Evolutionary conservation across 2,888 invertebrate genomes (phyloP), one percentile per base, ranked within the genome.

Genomic region (Zaprionus obscuricornis): DNA sequence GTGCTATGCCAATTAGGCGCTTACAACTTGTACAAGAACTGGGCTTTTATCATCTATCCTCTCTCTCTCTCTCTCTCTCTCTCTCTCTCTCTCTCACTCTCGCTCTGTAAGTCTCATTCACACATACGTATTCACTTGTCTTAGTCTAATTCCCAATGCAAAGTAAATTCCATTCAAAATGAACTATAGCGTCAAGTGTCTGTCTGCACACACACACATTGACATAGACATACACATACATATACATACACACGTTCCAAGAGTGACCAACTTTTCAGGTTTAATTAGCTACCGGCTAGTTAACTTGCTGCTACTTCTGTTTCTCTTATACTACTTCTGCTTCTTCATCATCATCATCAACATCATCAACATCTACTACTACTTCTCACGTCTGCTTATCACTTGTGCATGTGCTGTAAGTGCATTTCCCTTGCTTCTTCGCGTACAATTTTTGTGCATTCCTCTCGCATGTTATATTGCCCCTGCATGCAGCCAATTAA

Each of bases 401-500:
- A n/a, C n/a, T n/a, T n/a, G n/a, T n/a, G n/a, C n/a, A n/a, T n/a
- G n/a, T n/a, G n/a, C n/a, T n/a, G n/a, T 29, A 63, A 68, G 39
- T 64, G 58, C 43, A 67, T 66, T 59, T 34, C 58, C 42, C 31
- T 47, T 8, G 36, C 40, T 37, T 39, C 52, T 20, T 49, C 40
- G 18, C 49, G 39, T 56, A 69, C 73, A 75, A 73, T 77, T 76
- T 81, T n/a, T n/a, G n/a, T n/a, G 65, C 64, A 62, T 66, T 55
- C 66, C 74, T 57, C 66, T 81, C 72, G 71, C 69, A 69, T 70
- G 66, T 63, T 73, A 78, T 77, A 82, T 84, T 84, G 74, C 76
- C n/a, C n/a, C 84, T 85, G 84, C 86, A 85, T 83, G 84, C 84
- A 85, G 63, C 81, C 81, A 81, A 81, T 81, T 81, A 81, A 85